Conservation (phyloP, 2,113 vertebrate species). For the Apodemus sylvaticus region DNA sequence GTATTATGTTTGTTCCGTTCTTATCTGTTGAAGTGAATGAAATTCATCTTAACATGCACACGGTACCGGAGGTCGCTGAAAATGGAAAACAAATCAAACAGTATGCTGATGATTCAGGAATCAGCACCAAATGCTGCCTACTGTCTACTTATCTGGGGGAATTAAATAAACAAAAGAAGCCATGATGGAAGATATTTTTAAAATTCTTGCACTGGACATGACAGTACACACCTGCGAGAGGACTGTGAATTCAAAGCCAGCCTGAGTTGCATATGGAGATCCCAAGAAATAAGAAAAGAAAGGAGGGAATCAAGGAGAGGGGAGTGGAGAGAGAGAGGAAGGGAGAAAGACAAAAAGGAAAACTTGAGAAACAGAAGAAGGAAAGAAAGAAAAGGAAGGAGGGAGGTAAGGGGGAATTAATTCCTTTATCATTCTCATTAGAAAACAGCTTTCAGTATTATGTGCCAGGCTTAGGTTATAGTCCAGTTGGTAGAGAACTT, state of each 20-base stretch:
- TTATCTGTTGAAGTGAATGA: constrained; percentile 24
- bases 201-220: neutral
- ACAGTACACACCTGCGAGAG: neutral
- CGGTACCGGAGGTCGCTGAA: neutral
- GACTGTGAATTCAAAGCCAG: neutral
- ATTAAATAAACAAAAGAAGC: neutral
- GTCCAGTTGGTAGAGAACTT: neutral
- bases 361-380: no score
- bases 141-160: constrained; percentile 15
- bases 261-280: neutral
- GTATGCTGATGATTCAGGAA: neutral
- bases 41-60: neutral
- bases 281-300: neutral
- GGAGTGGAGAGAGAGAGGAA: no score
- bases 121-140: constrained; percentile 17
- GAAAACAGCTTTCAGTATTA: constrained; percentile 5
- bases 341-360: neutral
- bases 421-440: neutral
- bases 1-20: neutral
- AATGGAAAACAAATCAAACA: constrained; percentile 42
- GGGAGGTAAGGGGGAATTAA: no score
- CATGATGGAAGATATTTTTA: neutral
- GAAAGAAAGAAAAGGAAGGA: no score
- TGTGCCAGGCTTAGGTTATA: neutral
- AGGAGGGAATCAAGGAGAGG: neutral